Conservation (phyloP, 2,888 invertebrate genomes). For the Camponotus fellah region DNA sequence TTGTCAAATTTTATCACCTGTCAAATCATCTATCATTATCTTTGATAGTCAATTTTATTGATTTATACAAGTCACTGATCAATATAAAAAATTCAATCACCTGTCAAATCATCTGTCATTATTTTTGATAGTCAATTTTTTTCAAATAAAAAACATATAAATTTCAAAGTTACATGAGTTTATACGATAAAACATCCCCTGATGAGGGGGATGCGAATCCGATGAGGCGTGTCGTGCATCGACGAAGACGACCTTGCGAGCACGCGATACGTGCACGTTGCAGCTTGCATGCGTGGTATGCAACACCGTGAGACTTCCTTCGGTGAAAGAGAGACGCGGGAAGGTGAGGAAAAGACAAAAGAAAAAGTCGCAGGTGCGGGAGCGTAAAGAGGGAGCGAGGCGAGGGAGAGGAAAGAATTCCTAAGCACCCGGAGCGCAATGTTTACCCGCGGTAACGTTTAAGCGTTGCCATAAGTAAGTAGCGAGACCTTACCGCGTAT, state of each 20-base stretch:
- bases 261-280: slow-evolving; percentile 65
- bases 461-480: slow-evolving; percentile 76
- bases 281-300: slow-evolving; percentile 56
- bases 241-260: slow-evolving; percentile 78
- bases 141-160: neutral
- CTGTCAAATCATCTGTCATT: neutral
- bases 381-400: neutral
- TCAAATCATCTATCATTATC: too few relatives aligned
- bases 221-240: neutral
- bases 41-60: too few relatives aligned
- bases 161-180: neutral
- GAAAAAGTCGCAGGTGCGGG: slow-evolving; percentile 37
- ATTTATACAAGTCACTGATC: neutral
- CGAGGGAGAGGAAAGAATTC: slow-evolving; percentile 64
- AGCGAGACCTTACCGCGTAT: slow-evolving; percentile 83
- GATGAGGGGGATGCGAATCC: neutral
- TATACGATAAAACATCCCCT: neutral
- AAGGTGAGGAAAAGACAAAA: slow-evolving; percentile 46
- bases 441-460: slow-evolving; percentile 77
- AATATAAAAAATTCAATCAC: neutral
- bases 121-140: neutral
- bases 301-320: slow-evolving; percentile 67
- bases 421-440: slow-evolving; percentile 75
- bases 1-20: neutral
- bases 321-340: slow-evolving; percentile 46